Evolutionary conservation across 2,797 vertebrate species (phyloP), one percentile per base, ranked within the genome.

Genomic region (Chrysocyon brachyurus): DNA sequence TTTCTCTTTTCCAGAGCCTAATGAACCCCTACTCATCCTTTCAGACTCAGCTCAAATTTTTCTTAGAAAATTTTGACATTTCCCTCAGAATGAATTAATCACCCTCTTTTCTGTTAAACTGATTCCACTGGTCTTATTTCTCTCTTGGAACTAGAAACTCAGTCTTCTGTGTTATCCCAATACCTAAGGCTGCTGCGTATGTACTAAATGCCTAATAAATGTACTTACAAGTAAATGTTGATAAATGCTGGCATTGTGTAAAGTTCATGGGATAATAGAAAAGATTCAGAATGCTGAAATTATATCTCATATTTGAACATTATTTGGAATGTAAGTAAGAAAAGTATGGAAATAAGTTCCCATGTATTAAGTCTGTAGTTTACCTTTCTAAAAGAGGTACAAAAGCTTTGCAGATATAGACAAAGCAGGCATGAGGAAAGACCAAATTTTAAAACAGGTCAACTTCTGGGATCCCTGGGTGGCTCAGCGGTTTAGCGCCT

Each of bases 231-330:
- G 89, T 90, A 28, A 26, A 31, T 77, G 28, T 72, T 94, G 81
- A 63, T 75, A 81, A 85, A 75, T 94, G 11, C 16, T 87, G 8
- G 85, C 94, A 77, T 56, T 68, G 17, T 16, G 15, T 85, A 26
- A 63, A 77, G 73, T 91, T 96, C 24, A 77, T 91, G 31, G 15
- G 22, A n/a, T 90, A 90, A 54, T 75, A 93, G 63, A 87, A 94
- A 26, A 89, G 94, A 93, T 90, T 93, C 6, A 46, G 22, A 86
- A 87, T 90, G 52, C 31, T 85, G 64, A 96, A 94, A 66, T 90
- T 93, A 28, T 92, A 46, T 86, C 64, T 94, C 89, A 40, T 94
- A 70, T 91, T 96, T 93, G 85, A 63, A 28, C n/a, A 70, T 79
- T 75, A 73, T 91, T 91, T 84, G 57, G 57, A 82, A 49, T 77